These are phyloP conservation scores for Aspiorhynchus laticeps DNA, from an alignment of 2,113 vertebrate species.

Conservation along the genomic window DNA sequence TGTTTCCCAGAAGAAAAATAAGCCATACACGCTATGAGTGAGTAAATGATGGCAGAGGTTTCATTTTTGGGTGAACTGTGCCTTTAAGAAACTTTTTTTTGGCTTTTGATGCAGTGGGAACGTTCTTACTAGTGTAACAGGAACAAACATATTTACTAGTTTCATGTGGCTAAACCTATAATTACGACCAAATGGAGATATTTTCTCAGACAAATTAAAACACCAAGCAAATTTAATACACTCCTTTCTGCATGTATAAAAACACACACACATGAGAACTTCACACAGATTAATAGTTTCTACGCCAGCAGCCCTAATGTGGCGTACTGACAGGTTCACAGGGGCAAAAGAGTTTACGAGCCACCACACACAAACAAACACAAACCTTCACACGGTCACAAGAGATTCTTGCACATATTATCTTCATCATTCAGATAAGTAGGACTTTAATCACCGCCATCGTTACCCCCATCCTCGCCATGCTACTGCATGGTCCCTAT, in stretches of 20 bases:
- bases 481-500: neutral
- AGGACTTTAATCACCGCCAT: conserved; percentile 35
- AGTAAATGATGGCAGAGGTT: neutral
- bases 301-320: conserved; percentile 72
- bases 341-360: conserved; percentile 69
- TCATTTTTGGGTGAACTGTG: neutral
- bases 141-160: conserved; percentile 68
- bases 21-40: neutral
- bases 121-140: conserved; percentile 35
- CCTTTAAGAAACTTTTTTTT: conserved; percentile 5
- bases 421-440: conserved; percentile 21
- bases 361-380: conserved; percentile 57
- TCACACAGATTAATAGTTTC: conserved; percentile 52
- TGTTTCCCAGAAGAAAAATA: neutral
- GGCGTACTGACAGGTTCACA: conserved; percentile 63
- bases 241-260: conserved; percentile 60
- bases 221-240: conserved; percentile 68
- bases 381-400: conserved; percentile 46
- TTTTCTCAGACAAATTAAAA: conserved; percentile 74
- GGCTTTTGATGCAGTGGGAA: conserved; percentile 49
- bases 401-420: conserved; percentile 57
- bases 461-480: neutral
- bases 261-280: conserved; percentile 59
- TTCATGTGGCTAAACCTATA: conserved; percentile 69
- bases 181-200: conserved; percentile 71